phyloP scores from a whole-genome alignment of 2,113 vertebrate species.

The Scophthalmus maximus region DNA sequence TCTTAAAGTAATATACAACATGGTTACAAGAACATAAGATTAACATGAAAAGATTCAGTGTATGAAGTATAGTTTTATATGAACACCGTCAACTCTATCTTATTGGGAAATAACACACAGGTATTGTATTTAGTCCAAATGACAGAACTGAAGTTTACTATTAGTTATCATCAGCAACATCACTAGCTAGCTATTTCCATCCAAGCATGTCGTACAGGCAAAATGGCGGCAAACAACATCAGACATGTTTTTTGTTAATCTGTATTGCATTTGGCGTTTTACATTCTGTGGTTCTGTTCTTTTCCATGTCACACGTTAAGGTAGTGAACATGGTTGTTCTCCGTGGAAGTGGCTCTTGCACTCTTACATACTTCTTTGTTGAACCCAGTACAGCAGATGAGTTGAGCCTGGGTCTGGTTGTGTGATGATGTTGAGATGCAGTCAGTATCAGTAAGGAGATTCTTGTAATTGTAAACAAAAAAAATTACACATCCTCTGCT shows the following conservation, averaged over 20 bases:
- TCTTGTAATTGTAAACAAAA: not conserved
- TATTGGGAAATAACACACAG: not conserved
- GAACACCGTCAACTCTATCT: conserved; percentile 9
- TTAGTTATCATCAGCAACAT: not conserved
- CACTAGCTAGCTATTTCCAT: not conserved
- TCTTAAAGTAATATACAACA: conserved; percentile 2
- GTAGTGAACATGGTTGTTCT: not conserved
- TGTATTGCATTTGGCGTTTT: not conserved
- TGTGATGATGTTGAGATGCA: not conserved
- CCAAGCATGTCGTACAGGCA: not conserved
- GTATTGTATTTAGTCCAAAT: not conserved
- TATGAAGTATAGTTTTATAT: not conserved
- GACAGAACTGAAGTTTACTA: not conserved
- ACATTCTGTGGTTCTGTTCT: not conserved
- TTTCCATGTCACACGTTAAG: not conserved
- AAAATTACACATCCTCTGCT: conserved; percentile 20
- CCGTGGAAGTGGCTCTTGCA: not conserved
- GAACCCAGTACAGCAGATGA: not conserved
- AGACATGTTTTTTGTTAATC: not conserved
- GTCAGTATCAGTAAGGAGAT: not conserved
- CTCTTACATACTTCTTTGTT: not conserved
- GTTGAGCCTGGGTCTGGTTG: not conserved
- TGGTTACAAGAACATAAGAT: not conserved
- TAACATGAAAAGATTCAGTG: not conserved
- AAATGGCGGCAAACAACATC: not conserved